phyloP scores from a whole-genome alignment of 2,113 vertebrate genomes.

The Shinisaurus crocodilurus region DNA sequence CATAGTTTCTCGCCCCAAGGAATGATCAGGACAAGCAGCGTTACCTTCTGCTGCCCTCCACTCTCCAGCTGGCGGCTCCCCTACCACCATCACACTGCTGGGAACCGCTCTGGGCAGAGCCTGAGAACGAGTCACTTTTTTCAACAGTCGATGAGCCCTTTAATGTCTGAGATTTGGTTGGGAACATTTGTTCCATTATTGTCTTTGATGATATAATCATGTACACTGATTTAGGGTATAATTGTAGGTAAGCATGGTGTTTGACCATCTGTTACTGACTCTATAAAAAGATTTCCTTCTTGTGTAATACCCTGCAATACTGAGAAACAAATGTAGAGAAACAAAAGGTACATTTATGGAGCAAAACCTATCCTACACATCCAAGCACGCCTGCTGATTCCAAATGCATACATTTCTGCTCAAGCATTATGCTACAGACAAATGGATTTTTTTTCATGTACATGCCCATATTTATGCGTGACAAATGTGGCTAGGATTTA shows the following conservation, averaged over 20 bases:
- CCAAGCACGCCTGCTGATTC: constrained; percentile 14
- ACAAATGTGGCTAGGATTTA: background rate
- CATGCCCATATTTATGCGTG: background rate
- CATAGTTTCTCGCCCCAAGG: constrained; percentile 18
- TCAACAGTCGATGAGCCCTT: constrained; percentile 20
- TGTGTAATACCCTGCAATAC: constrained; percentile 58
- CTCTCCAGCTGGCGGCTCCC: constrained; percentile 1
- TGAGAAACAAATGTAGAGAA: constrained; percentile 49
- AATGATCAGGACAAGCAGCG: background rate
- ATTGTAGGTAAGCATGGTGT: constrained; percentile 72
- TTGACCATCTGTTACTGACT: constrained; percentile 67
- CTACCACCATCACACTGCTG: background rate
- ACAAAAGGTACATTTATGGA: constrained; percentile 45
- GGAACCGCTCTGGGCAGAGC: constrained; percentile 10
- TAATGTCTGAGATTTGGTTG: constrained; percentile 38
- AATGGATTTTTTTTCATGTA: background rate
- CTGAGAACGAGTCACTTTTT: constrained; percentile 29
- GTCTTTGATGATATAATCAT: constrained; percentile 68
- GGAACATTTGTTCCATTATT: constrained; percentile 66
- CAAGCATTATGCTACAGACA: background rate
- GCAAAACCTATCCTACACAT: constrained; percentile 30
- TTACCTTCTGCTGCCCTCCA: constrained; percentile 3
- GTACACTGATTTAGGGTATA: constrained; percentile 62
- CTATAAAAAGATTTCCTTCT: constrained; percentile 69
- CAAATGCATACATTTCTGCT: constrained; percentile 20